These are phyloP conservation scores for Chascanopsetta lugubris DNA, from an alignment of 2,113 vertebrate genomes.

Conservation along the genomic window DNA sequence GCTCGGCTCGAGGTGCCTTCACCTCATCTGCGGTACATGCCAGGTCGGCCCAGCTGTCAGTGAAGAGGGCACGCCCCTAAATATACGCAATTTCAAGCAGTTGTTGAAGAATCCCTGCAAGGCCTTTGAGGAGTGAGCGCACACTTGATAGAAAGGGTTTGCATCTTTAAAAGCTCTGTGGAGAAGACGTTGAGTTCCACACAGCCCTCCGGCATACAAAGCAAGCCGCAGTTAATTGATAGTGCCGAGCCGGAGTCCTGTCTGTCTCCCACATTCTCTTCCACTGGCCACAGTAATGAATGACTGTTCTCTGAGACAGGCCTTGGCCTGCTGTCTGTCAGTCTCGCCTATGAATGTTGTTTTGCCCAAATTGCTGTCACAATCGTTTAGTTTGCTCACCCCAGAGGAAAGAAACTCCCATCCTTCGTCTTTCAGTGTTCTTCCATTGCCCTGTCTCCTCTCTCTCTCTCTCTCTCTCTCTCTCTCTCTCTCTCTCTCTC, in stretches of 20 bases:
- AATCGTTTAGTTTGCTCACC: conserved; percentile 76
- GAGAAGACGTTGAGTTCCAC: conserved; percentile 33
- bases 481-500: conserved; percentile 19
- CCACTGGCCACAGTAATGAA: conserved; percentile 59
- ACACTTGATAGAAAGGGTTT: conserved; percentile 16
- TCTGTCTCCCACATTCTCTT: conserved; percentile 51
- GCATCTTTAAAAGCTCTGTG: conserved; percentile 54
- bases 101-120: conserved; percentile 19
- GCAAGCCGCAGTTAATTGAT: conserved; percentile 56
- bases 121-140: conserved; percentile 22
- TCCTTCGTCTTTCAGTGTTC: conserved; percentile 40
- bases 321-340: conserved; percentile 58
- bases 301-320: conserved; percentile 48
- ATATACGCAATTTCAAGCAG: conserved; percentile 4
- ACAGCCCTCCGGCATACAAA: conserved; percentile 48
- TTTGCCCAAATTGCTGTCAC: conserved; percentile 80
- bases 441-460: conserved; percentile 19
- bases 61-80: too few species aligned
- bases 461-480: conserved; percentile 10
- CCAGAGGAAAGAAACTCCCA: conserved; percentile 49
- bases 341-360: conserved; percentile 67
- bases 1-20: too few species aligned
- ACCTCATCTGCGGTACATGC: too few species aligned
- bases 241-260: conserved; percentile 39
- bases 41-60: too few species aligned